Conservation (phyloP, 2,888 invertebrate species). For the Drosophila paranaensis region DNA sequence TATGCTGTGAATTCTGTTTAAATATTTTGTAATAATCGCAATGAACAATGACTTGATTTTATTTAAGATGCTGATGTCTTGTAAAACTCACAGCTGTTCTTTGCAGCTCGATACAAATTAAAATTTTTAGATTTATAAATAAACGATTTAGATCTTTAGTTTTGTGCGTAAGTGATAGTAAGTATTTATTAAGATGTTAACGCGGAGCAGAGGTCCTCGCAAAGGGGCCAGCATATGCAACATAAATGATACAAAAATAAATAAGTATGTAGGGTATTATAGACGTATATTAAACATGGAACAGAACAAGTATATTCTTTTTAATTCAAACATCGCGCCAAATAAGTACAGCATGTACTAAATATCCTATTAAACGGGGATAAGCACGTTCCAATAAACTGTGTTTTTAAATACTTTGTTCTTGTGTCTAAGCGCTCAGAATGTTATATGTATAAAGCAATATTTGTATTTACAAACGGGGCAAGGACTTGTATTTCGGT, state of each 20-base stretch:
- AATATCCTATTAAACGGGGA: background rate
- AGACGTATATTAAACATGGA: background rate
- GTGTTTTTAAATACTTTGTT: background rate
- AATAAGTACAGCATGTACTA: background rate
- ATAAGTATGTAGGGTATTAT: slow-evolving; percentile 23
- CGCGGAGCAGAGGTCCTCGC: background rate
- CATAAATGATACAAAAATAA: slow-evolving; percentile 34
- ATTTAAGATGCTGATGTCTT: slow-evolving; percentile 4
- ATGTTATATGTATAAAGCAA: background rate
- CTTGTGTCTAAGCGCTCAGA: background rate
- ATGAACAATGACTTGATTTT: background rate
- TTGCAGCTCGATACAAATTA: slow-evolving; percentile 16
- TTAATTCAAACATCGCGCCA: background rate
- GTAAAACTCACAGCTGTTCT: slow-evolving; percentile 10
- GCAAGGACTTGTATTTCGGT: background rate
- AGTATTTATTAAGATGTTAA: background rate
- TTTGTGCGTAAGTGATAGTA: slow-evolving; percentile 6
- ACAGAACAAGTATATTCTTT: background rate
- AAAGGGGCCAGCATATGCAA: slow-evolving; percentile 10
- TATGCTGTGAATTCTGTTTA: slow-evolving; percentile 16
- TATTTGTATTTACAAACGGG: slow-evolving; percentile 3
- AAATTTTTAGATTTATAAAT: slow-evolving; percentile 10
- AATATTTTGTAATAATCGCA: slow-evolving; percentile 1
- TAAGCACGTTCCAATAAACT: too few relatives aligned
- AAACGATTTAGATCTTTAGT: slow-evolving; percentile 6